Evolutionary conservation across 1,140 invertebrate species (phyloP).

Genomic region (Hirudo medicinalis): DNA sequence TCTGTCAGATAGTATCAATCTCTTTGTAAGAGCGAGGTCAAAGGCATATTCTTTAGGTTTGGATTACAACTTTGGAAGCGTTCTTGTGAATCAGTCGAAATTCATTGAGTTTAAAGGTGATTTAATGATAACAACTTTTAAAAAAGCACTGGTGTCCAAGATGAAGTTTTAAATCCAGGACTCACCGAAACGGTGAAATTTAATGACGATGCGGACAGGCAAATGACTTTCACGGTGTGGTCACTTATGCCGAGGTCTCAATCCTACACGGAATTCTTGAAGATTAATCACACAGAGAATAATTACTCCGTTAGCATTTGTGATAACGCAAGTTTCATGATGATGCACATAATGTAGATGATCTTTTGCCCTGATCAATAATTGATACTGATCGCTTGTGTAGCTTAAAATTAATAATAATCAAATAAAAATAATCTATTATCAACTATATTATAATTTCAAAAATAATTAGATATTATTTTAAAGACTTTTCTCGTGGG

Average conservation of each 20-base stretch:
- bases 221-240: neutral
- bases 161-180: neutral
- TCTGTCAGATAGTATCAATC: neutral
- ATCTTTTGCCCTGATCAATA: too few species aligned
- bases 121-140: too few species aligned
- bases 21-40: neutral
- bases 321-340: too few species aligned
- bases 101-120: neutral
- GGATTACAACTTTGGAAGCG: neutral
- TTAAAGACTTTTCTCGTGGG: neutral
- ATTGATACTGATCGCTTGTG: too few species aligned
- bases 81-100: neutral
- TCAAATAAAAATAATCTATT: too few species aligned
- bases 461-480: too few species aligned
- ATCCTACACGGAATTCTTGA: neutral
- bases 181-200: neutral
- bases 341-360: too few species aligned
- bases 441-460: too few species aligned
- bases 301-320: neutral
- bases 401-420: too few species aligned
- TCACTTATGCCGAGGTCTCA: neutral
- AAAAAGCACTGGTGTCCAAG: too few species aligned
- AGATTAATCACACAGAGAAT: neutral
- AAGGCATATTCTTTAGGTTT: neutral
- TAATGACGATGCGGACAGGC: neutral